These are phyloP conservation scores for Volucella inanis DNA, from an alignment of 2,888 invertebrate species.

Conservation along the genomic window DNA sequence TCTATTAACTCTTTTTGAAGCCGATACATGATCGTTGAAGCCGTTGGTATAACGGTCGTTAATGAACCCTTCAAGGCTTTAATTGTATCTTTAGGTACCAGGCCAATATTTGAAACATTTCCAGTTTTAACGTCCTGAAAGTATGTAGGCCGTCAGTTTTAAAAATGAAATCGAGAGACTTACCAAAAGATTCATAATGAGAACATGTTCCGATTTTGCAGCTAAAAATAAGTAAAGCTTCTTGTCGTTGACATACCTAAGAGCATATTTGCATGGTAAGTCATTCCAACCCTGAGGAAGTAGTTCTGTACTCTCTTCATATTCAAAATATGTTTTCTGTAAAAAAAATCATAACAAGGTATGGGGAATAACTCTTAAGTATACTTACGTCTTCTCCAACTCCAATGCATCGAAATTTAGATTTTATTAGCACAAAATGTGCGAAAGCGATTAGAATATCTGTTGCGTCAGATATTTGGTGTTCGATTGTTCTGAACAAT, in stretches of 20 bases:
- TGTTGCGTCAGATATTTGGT: conserved; percentile 84
- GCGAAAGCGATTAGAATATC: conserved; percentile 86
- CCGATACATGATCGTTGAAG: conserved; percentile 85
- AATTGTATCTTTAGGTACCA: conserved; percentile 85
- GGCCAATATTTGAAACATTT: conserved; percentile 86
- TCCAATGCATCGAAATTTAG: conserved; percentile 85
- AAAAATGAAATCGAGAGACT: conserved; percentile 58
- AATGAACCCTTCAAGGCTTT: conserved; percentile 85
- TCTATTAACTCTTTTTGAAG: conserved; percentile 87
- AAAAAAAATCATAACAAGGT: not conserved
- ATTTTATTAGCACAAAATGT: conserved; percentile 85
- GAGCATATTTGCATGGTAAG: conserved; percentile 86
- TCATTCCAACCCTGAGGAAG: conserved; percentile 91
- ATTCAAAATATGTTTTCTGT: conserved; percentile 85
- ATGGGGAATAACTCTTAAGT: too few relatives aligned
- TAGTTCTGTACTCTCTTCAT: conserved; percentile 87
- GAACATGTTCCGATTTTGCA: conserved; percentile 85
- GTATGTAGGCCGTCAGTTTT: too few relatives aligned
- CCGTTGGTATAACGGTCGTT: conserved; percentile 86
- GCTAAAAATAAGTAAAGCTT: conserved; percentile 88
- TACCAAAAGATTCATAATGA: conserved; percentile 88
- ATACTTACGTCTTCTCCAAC: conserved; percentile 79
- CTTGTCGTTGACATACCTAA: conserved; percentile 88
- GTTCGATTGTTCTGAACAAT: conserved; percentile 79
- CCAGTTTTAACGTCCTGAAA: conserved; percentile 80